Base-by-base conservation (phyloP, 2,113 vertebrate genomes). In the Phalacrocorax aristotelis region DNA sequence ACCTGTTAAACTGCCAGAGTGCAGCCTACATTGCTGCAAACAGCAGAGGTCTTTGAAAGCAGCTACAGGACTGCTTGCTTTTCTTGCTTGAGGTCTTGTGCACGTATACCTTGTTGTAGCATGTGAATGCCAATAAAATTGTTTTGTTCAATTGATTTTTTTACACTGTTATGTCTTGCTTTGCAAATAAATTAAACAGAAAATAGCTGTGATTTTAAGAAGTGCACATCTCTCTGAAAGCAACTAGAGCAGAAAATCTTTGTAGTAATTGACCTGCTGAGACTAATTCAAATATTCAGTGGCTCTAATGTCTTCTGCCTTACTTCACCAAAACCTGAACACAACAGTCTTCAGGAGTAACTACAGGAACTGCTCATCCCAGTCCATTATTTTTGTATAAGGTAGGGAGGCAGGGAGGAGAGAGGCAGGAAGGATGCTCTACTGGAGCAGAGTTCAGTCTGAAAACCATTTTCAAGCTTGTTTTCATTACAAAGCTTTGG, bases 191-290 rank as follows among this genome's bases (percentile, higher is more conserved):
- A 94, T 92, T 82, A 81, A 90, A 96, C 19, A 61, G 83, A 69
- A 96, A 95, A 83, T 79, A 68, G 30, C 30, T 89, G 52, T 34
- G 34, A 64, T 93, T 97, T 96, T 93, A 65, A 69, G 77, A 95
- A 90, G 30, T 32, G 40, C 49, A 66, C 78, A 77, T 87, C 49
- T 90, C 68, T 93, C 70, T 93, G 60, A 78, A 68, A 91, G 82
- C 44, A 94, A 66, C 78, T 90, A 72, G 78, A 96, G 87, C 95
- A 95, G 90, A 95, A 96, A 90, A 91, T 91, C 78, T 90, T 93
- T 85, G 74, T 85, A 72, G 66, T 85, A 87, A 91, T 90, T 96
- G 93, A 90, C 84, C 74, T 94, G 62, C 84, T 83, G 82, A 93
- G 74, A 85, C 46, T 80, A 93, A 93, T 91, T 93, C 89, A 94